These are phyloP conservation scores for Ramazzottius varieornatus DNA, from an alignment of 2,888 invertebrate genomes.

Conservation along the genomic window DNA sequence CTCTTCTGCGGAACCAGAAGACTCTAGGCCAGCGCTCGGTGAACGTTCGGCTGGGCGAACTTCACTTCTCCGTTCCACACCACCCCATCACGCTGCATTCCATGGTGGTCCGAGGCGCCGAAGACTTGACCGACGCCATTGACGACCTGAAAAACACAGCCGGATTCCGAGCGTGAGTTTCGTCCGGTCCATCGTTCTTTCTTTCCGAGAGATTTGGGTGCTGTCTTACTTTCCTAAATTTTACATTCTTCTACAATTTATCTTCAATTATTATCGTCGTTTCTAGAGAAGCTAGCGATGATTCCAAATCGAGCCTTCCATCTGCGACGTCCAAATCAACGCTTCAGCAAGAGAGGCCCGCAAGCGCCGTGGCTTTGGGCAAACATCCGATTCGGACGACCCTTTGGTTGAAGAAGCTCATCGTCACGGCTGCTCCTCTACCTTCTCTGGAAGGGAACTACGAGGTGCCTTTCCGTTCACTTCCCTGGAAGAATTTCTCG, in stretches of 20 bases:
- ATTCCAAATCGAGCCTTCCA: too few relatives aligned
- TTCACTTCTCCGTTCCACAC: conserved; percentile 44
- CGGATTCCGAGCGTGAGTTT: not conserved
- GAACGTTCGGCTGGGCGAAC: not conserved
- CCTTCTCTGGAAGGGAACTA: not conserved
- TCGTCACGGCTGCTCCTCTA: not conserved
- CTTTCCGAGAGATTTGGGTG: not conserved
- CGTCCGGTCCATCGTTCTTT: not conserved
- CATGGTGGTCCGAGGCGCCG: conserved; percentile 82
- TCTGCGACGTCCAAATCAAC: too few relatives aligned
- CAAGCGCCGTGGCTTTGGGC: too few relatives aligned
- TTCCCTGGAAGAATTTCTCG: not conserved
- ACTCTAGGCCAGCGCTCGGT: not conserved
- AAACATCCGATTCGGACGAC: not conserved
- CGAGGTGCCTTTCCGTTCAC: not conserved
- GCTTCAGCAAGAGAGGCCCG: too few relatives aligned
- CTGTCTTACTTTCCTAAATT: too few relatives aligned
- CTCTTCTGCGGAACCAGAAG: not conserved
- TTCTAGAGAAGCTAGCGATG: too few relatives aligned
- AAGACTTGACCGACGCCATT: conserved; percentile 66
- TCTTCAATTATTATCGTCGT: too few relatives aligned
- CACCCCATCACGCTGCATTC: conserved; percentile 92
- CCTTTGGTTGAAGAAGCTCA: not conserved
- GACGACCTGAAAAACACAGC: conserved; percentile 32
- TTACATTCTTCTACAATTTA: too few relatives aligned